Evolutionary conservation across 2,888 invertebrate species (phyloP).

Genomic region (Rhimphoctona megacephalus): DNA sequence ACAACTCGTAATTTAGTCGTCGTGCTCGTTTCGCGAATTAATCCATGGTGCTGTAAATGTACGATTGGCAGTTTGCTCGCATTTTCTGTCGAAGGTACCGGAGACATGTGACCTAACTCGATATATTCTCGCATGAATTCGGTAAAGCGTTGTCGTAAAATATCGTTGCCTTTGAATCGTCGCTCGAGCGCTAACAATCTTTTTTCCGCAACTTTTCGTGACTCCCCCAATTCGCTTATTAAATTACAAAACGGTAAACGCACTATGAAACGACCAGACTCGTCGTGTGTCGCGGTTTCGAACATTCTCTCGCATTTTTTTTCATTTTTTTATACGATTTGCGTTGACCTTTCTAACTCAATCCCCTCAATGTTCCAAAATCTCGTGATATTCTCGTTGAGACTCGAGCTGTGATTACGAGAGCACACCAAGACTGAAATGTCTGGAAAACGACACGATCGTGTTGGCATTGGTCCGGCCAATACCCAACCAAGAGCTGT

Average conservation of each 20-base stretch:
- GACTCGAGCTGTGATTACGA: not conserved
- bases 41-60: conserved; percentile 45
- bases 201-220: conserved; percentile 70
- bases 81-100: not conserved
- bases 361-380: not conserved
- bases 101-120: conserved; percentile 66
- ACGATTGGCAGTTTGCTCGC: conserved; percentile 17
- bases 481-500: conserved; percentile 61
- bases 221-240: conserved; percentile 64
- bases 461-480: conserved; percentile 47
- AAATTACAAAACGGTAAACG: not conserved
- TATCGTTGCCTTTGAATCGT: conserved; percentile 68
- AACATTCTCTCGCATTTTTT: not conserved
- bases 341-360: not conserved
- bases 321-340: not conserved
- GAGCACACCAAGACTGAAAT: conserved; percentile 9
- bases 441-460: not conserved
- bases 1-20: conserved; percentile 34
- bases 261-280: not conserved
- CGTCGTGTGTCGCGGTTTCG: not conserved
- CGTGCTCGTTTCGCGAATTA: conserved; percentile 29
- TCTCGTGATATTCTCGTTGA: not conserved
- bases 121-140: conserved; percentile 71
- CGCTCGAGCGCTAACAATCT: conserved; percentile 73
- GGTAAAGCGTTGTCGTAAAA: conserved; percentile 65